A percentile compares a stretch with the other conserved stretches of the same genome.
Conservation (phyloP, 1,140 invertebrate genomes). For the Drosophila sproati region DNA sequence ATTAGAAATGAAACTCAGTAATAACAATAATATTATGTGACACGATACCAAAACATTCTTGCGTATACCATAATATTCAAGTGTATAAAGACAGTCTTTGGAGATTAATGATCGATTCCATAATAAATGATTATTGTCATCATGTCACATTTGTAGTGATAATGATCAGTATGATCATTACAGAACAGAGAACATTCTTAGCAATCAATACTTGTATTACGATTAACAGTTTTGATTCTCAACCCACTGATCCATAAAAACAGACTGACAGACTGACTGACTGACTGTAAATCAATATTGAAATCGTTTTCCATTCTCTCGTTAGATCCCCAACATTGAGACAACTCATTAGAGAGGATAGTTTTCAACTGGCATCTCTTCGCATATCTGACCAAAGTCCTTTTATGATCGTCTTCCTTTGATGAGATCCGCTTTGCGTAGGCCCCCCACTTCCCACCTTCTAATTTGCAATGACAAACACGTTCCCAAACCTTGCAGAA, state of each 20-base stretch:
- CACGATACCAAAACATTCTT: slow-evolving; percentile 19
- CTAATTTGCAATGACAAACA: slow-evolving; percentile 61
- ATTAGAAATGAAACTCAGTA: slow-evolving; percentile 21
- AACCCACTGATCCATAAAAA: slow-evolving; percentile 55
- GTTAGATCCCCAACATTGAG: slow-evolving; percentile 13
- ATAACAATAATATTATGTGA: slow-evolving; percentile 20
- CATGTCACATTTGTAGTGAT: slow-evolving; percentile 11
- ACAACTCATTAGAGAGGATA: slow-evolving; percentile 21
- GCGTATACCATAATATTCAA: background rate
- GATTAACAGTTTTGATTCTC: no score
- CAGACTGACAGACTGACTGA: background rate
- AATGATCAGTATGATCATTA: slow-evolving; percentile 2
- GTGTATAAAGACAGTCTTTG: background rate
- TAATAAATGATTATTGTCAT: slow-evolving; percentile 6
- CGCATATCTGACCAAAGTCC: slow-evolving; percentile 23
- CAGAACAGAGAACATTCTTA: background rate
- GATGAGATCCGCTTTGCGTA: slow-evolving; percentile 51
- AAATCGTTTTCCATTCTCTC: slow-evolving; percentile 11
- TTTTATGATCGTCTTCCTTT: slow-evolving; percentile 45
- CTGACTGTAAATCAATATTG: slow-evolving; percentile 16
- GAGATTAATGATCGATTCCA: slow-evolving; percentile 7
- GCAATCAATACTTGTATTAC: background rate
- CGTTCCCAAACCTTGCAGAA: slow-evolving; percentile 36
- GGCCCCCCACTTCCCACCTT: slow-evolving; percentile 23
- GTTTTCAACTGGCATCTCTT: slow-evolving; percentile 7